Percentiles rank a stretch among this genome's conserved stretches.
Evolutionary conservation across 2,888 invertebrate species (phyloP).

Genomic region (Cataglyphis cursor): DNA sequence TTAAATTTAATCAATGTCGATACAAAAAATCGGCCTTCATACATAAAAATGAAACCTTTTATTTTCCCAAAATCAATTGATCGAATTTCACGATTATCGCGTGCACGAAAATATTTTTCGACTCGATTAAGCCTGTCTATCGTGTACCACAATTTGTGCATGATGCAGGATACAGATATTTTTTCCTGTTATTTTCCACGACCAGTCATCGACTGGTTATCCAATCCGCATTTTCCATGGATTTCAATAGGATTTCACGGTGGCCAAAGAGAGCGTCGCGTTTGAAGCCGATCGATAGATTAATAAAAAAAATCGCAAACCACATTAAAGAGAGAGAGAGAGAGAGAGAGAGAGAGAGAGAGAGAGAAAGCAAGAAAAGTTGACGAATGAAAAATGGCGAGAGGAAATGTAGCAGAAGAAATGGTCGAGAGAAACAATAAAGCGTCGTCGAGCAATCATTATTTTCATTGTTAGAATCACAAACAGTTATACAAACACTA

Average conservation of each 20-base stretch:
- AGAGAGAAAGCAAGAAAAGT: not conserved
- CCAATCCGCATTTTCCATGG: conserved; percentile 55
- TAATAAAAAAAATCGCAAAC: conserved; percentile 62
- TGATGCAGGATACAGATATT: conserved; percentile 45
- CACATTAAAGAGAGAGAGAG: not conserved
- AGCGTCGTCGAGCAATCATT: not conserved
- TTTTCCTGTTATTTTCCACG: conserved; percentile 33
- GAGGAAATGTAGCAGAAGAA: conserved; percentile 43
- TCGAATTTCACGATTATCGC: conserved; percentile 32
- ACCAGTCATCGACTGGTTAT: conserved; percentile 32
- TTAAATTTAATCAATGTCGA: conserved; percentile 9
- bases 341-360: too few relatives aligned
- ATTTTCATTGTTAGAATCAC: conserved; percentile 12
- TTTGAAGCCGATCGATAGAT: conserved; percentile 53
- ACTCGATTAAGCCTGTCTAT: conserved; percentile 41
- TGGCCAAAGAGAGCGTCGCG: conserved; percentile 46
- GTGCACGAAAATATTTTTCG: conserved; percentile 50
- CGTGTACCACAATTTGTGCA: conserved; percentile 55
- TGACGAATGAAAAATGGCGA: conserved; percentile 5
- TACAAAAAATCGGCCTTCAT: not conserved
- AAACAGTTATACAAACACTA: not conserved
- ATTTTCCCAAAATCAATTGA: conserved; percentile 5
- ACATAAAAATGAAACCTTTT: not conserved
- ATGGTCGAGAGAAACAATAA: conserved; percentile 45
- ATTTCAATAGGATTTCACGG: conserved; percentile 64